Base-by-base conservation (phyloP, 2,113 vertebrate species). In the Myotis yumanensis region DNA sequence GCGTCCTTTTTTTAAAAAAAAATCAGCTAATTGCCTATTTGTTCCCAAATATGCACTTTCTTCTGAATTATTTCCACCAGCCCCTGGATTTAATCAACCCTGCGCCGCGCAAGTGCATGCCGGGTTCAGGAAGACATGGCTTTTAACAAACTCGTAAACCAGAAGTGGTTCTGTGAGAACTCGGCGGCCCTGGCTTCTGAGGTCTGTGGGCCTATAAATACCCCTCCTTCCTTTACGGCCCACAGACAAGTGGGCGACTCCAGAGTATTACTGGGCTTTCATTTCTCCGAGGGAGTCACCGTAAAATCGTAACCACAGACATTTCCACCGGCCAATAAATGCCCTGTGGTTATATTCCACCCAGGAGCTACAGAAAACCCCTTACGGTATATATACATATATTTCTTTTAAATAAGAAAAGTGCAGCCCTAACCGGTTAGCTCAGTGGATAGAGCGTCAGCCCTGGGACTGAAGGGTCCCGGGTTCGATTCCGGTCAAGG, bases 131-230 rank as follows among this genome's bases (percentile, higher is more conserved):
- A 91, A 93, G 80, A 92, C 80, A 57, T 28, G 51, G 32, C 15
- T 94, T 95, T 89, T 86, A 85, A 96, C 86, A 88, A 96, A 95
- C 51, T 48, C 94, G 86, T 89, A 93, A 93, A 93, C 68, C 37
- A 40, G 46, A 69, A 79, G 64, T 57, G 75, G 46, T 23, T 83
- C 3, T 43, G 57, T 81, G 75, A 80, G 87, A 75, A 86, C 69
- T 83, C 66, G 73, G 86, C 18, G 23, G 83, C 22, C 82, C 69
- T 80, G 82, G 83, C 82, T 92, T 59, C 35, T 18, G 22, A 15
- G 64, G 54, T 96, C 96, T 95, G 94, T 90, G 25, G 79, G 77
- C 83, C 23, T 91, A 7, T 94, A 97, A 96, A 96, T 71, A 20
- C 43, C 79, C 95, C 89, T 59, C 90, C 32, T 75, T 83, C 35